Evolutionary conservation across 2,113 vertebrate genomes (phyloP), one percentile per base, ranked within the genome.

Genomic region (Tachysurus vachellii): DNA sequence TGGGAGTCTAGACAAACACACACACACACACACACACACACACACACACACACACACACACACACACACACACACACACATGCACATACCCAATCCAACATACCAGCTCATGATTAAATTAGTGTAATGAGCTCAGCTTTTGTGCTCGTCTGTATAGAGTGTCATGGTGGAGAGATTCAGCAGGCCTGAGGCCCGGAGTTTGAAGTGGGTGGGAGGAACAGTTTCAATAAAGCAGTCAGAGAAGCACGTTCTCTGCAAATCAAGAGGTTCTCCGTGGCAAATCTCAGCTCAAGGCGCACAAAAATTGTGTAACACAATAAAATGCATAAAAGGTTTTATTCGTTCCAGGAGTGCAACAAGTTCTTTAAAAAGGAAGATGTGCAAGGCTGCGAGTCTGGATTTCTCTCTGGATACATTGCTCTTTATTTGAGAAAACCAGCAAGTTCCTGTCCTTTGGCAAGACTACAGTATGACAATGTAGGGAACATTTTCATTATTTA

Each of bases 101-200:
- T 83, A 57, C 70, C 81, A 79, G 61, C 71, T 59, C 84, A 56
- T 84, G 77, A 91, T 91, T 88, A 76, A 88, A 90, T 89, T 90
- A 88, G 86, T 53, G 21, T 90, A 90, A 90, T 86, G 61, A 80
- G 86, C 84, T 85, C 70, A 86, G 84, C 70, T 82, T 88, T 88
- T 85, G 80, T 83, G 79, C 66, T 85, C 76, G 82, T 83, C 82
- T 83, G 70, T 82, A 83, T 88, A 36, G 66, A 83, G 62, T 71
- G 76, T 88, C 85, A 80, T 57, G 61, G 61, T 81, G n/a, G 64
- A 86, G 44, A 80, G 73, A 68, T 36, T 23, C 57, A 14, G 82
- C 73, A 53, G 71, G 85, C 83, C 59, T 28, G 70, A 86, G 71
- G 73, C 73, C 79, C 62, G 11, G 85, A 36, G 80, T 44, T 79